Conservation (phyloP, 1,140 invertebrate species). For the Branchinecta lynchi region DNA sequence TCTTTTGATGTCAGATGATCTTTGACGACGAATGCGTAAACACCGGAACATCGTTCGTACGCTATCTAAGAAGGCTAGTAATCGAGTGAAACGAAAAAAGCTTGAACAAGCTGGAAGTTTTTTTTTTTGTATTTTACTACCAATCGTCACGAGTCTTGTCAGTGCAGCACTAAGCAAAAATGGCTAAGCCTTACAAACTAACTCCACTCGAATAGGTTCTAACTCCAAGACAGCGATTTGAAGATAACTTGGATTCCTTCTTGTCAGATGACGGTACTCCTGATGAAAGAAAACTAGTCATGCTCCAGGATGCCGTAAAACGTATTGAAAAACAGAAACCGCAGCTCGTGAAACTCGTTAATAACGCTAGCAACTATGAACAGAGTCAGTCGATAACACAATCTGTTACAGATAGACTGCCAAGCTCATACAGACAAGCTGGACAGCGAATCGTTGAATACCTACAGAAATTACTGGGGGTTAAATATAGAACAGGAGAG, state of each 20-base stretch:
- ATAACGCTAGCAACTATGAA: too few species aligned
- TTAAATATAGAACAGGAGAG: too few species aligned
- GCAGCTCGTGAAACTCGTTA: not conserved
- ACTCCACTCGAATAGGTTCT: not conserved
- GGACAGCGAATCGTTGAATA: too few species aligned
- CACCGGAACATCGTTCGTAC: not conserved
- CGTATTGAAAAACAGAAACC: slow-evolving; percentile 1
- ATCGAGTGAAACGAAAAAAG: not conserved
- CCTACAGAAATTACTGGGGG: too few species aligned
- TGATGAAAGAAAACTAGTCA: not conserved
- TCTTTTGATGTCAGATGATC: not conserved
- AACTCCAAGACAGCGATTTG: not conserved
- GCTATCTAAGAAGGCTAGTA: not conserved
- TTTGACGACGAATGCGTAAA: not conserved
- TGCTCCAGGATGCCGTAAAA: not conserved
- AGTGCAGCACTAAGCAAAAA: not conserved
- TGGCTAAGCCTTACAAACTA: not conserved
- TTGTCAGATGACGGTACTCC: not conserved
- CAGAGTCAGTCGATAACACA: too few species aligned
- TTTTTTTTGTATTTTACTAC: not conserved
- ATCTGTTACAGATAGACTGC: too few species aligned
- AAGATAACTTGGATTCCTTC: not conserved
- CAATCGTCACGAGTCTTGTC: not conserved
- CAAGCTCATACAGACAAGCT: too few species aligned
- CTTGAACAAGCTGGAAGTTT: not conserved